phyloP scores from a whole-genome alignment of 2,888 invertebrate genomes.

The Megastigmus dorsalis region DNA sequence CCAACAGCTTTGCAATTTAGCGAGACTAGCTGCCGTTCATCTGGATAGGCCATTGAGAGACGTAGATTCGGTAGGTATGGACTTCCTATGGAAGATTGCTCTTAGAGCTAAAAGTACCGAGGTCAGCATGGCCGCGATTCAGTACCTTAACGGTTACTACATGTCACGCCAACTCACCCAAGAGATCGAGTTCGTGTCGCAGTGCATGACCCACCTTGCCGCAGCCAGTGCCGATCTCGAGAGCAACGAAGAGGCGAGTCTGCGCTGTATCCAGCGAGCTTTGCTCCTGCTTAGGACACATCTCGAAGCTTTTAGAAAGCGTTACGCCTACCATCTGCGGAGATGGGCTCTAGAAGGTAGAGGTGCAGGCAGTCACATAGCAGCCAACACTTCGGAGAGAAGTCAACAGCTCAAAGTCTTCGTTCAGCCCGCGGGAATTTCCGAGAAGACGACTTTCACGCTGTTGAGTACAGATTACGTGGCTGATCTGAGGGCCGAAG shows the following conservation, averaged over 20 bases:
- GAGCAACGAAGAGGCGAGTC: conserved; percentile 79
- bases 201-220: conserved; percentile 93
- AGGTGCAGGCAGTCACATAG: conserved; percentile 85
- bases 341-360: conserved; percentile 91
- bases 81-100: conserved; percentile 96
- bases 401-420: conserved; percentile 85
- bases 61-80: conserved; percentile 87
- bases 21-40: conserved; percentile 86
- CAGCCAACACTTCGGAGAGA: conserved; percentile 77
- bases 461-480: conserved; percentile 91
- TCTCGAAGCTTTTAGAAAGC: conserved; percentile 91
- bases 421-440: conserved; percentile 91
- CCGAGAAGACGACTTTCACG: conserved; percentile 88
- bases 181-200: conserved; percentile 93
- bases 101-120: conserved; percentile 93
- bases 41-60: conserved; percentile 70
- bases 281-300: conserved; percentile 92
- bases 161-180: conserved; percentile 93
- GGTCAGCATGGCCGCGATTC: conserved; percentile 95
- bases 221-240: conserved; percentile 86
- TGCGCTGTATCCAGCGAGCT: conserved; percentile 93
- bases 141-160: conserved; percentile 94
- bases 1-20: conserved; percentile 92
- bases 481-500: conserved; percentile 94
- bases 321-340: conserved; percentile 91